phyloP scores from a whole-genome alignment of 2,113 vertebrate genomes.

The Coturnix japonica region DNA sequence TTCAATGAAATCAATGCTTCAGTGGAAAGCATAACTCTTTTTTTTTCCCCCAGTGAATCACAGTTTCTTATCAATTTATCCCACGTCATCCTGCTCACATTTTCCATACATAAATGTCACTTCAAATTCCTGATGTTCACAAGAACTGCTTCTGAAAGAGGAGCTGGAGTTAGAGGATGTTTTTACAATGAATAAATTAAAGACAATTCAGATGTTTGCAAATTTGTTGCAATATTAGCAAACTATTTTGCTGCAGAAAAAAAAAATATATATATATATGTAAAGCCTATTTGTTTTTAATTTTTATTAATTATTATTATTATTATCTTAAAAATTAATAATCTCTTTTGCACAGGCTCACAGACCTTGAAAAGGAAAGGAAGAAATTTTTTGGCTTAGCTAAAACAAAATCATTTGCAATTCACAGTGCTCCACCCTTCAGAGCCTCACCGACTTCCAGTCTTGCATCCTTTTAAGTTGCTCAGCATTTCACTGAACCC shows the following conservation, averaged over 20 bases:
- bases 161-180: neutral
- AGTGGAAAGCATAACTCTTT: neutral
- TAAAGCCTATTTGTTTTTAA: neutral
- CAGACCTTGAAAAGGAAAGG: constrained; percentile 33
- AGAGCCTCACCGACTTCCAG: neutral
- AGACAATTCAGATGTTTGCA: neutral
- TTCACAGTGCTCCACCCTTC: constrained; percentile 35
- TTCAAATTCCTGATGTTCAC: neutral
- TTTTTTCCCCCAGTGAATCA: neutral
- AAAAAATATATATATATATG: neutral
- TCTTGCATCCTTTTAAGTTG: neutral
- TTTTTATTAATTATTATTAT: neutral
- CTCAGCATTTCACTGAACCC: neutral
- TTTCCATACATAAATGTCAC: neutral
- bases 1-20: neutral
- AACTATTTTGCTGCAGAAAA: neutral
- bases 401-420: constrained; percentile 34
- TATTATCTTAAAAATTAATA: too few species aligned
- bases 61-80: neutral
- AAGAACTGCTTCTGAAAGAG: neutral
- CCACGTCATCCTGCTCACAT: neutral
- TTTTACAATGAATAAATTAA: neutral
- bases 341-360: neutral
- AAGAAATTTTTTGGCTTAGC: constrained; percentile 39
- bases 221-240: neutral